Evolutionary conservation across 2,888 invertebrate species (phyloP), one percentile per base, ranked within the genome.

Genomic region (Theodoxus fluviatilis): DNA sequence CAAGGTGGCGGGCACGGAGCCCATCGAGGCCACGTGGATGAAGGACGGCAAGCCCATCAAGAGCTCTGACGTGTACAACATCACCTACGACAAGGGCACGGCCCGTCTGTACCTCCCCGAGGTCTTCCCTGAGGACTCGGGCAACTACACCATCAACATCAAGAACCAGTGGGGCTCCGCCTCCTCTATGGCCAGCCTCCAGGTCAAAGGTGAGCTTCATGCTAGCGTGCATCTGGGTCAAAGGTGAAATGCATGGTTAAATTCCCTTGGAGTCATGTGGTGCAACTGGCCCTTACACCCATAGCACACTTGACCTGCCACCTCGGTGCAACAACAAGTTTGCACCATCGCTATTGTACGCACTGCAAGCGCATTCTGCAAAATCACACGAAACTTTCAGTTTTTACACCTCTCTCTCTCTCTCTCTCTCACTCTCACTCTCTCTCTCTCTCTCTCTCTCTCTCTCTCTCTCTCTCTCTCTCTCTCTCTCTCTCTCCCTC

Each of bases 91-190:
- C 35, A 78, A 79, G 33, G 82, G 82, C 33, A 76, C 74, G 25
- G 80, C 79, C 57, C 92, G 92, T 74, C 88, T 97, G 12, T 92
- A 92, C 73, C 93, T 97, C 37, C 57, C 91, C 76, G 92, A 93
- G 59, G 91, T 92, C 68, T 90, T 90, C n/a, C 87, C 89, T 59
- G 93, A 93, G 82, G 92, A 92, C 84, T 90, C 92, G 3, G 95
- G 94, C 55, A 92, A 91, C 66, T 96, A 95, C 88, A 93, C 92
- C 83, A 92, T 96, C 57, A 92, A 94, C 35, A 79, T 84, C 1
- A 81, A 81, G 72, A 86, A 86, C 73, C 74, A 79, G 35, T 77
- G 78, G 76, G 86, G 86, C 9, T 78, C 77, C 35, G 82, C 81
- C 31, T 75, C 77, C 3, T 77, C 78, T 15, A 75, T 76, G 12